These are phyloP conservation scores for Dicrostonyx torquatus DNA, from an alignment of 2,797 vertebrate species.

Conservation along the genomic window DNA sequence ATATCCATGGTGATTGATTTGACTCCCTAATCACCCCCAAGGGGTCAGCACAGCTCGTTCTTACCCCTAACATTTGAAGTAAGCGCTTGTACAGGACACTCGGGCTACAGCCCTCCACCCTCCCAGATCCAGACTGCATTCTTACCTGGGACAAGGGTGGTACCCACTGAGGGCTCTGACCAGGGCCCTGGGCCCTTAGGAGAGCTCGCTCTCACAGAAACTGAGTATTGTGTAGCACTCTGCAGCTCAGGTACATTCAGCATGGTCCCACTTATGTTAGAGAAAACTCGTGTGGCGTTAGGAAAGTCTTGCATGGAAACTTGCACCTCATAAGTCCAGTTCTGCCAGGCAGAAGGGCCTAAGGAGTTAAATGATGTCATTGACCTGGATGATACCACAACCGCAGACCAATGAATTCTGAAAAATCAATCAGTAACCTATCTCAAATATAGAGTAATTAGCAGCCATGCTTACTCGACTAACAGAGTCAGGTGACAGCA, in stretches of 20 bases:
- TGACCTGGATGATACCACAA: background rate
- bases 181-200: constrained; percentile 84
- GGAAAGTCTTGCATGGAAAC: constrained; percentile 70
- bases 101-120: background rate
- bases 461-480: background rate
- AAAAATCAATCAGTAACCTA: background rate
- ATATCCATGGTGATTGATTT: background rate
- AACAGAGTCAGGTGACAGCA: background rate
- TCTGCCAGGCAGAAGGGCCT: constrained; percentile 89
- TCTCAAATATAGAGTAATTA: background rate
- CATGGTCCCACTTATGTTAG: constrained; percentile 76
- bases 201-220: constrained; percentile 86
- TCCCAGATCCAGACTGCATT: constrained; percentile 16
- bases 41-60: background rate
- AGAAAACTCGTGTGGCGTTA: constrained; percentile 69
- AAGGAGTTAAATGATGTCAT: constrained; percentile 49
- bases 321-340: constrained; percentile 87
- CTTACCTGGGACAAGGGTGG: constrained; percentile 86
- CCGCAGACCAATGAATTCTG: background rate
- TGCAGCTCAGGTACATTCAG: constrained; percentile 78
- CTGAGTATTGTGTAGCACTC: constrained; percentile 76
- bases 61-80: background rate
- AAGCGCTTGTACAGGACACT: background rate
- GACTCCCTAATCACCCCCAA: background rate
- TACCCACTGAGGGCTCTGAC: constrained; percentile 83